These are phyloP conservation scores for Desoria tigrina DNA, from an alignment of 2,888 invertebrate genomes.

Conservation along the genomic window DNA sequence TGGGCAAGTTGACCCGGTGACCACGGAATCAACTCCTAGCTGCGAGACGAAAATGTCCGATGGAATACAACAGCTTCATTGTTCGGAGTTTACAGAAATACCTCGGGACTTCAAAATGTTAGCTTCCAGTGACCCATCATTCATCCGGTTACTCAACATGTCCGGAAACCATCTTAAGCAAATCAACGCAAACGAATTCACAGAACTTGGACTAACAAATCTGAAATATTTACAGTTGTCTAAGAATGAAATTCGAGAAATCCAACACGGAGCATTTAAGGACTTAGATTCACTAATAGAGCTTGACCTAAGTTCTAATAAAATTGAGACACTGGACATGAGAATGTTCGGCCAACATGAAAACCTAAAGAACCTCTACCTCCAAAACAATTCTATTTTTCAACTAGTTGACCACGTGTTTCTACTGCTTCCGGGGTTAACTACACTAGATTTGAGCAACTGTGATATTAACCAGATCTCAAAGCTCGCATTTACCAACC, in stretches of 20 bases:
- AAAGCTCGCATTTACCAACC: background rate
- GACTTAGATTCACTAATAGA: slow-evolving; percentile 44
- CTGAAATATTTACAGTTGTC: too few relatives aligned
- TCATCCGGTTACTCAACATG: background rate
- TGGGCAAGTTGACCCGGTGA: too few relatives aligned
- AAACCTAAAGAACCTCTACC: slow-evolving; percentile 34
- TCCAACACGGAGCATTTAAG: slow-evolving; percentile 40
- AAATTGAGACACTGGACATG: slow-evolving; percentile 33
- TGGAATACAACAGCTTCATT: too few relatives aligned
- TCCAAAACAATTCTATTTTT: slow-evolving; percentile 39
- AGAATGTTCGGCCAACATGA: slow-evolving; percentile 44
- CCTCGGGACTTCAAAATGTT: too few relatives aligned
- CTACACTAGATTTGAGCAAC: background rate
- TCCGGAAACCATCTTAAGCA: slow-evolving; percentile 5
- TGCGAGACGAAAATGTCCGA: too few relatives aligned
- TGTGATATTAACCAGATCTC: background rate
- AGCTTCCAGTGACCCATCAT: too few relatives aligned
- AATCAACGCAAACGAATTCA: background rate
- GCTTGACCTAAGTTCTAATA: slow-evolving; percentile 42
- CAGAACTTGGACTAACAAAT: background rate
- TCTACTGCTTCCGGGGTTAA: background rate
- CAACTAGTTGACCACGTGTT: slow-evolving; percentile 27
- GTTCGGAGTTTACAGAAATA: too few relatives aligned
- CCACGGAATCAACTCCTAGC: too few relatives aligned
- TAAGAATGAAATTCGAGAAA: slow-evolving; percentile 32